These are phyloP conservation scores for Ornithoptera priamus DNA, from an alignment of 2,888 invertebrate genomes.

Conservation along the genomic window DNA sequence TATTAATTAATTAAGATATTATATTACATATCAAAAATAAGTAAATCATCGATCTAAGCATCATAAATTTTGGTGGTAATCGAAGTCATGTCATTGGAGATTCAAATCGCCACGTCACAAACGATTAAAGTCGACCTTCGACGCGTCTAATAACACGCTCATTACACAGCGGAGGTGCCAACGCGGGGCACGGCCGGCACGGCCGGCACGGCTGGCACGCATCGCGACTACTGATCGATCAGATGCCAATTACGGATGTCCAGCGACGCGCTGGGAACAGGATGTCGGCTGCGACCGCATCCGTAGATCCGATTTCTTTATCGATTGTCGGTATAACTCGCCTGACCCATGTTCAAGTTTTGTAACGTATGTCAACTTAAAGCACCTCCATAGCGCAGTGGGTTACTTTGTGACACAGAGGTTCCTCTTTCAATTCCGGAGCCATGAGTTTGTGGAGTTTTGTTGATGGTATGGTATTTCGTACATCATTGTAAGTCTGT, in stretches of 20 bases:
- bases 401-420: too few relatives aligned
- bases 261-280: conserved; percentile 24
- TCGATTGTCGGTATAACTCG: conserved; percentile 15
- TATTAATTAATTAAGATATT: too few relatives aligned
- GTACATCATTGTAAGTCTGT: too few relatives aligned
- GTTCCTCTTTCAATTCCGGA: too few relatives aligned
- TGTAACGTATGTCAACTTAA: not conserved
- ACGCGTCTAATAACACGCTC: conserved; percentile 14
- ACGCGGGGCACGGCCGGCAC: not conserved
- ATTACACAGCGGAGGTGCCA: conserved; percentile 21
- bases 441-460: too few relatives aligned
- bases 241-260: conserved; percentile 24
- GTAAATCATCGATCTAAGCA: too few relatives aligned
- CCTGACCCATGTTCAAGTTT: conserved; percentile 1
- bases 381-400: too few relatives aligned
- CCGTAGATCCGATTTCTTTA: conserved; percentile 24
- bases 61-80: too few relatives aligned
- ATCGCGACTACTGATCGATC: conserved; percentile 23
- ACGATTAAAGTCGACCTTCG: conserved; percentile 14
- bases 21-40: too few relatives aligned
- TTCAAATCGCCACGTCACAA: not conserved
- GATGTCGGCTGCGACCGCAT: conserved; percentile 25
- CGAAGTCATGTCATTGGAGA: too few relatives aligned
- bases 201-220: conserved; percentile 6
- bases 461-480: too few relatives aligned